Percentiles rank a stretch among this genome's conserved stretches.
phyloP scores from a whole-genome alignment of 2,113 vertebrate species.

The Nyctereutes procyonoides region DNA sequence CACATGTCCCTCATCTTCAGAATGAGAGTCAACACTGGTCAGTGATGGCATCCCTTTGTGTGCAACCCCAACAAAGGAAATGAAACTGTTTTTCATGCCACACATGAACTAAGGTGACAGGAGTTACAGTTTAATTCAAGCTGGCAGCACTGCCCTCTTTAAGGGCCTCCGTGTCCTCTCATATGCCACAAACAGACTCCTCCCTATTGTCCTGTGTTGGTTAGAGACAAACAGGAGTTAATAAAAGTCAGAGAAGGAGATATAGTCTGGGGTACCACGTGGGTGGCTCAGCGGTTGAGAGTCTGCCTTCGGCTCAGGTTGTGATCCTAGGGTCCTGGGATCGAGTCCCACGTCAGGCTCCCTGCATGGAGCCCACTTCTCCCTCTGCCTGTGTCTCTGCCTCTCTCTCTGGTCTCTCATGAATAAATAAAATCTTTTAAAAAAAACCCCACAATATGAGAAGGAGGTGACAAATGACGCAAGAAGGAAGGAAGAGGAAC shows the following conservation, averaged over 20 bases:
- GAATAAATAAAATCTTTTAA: too few relatives aligned
- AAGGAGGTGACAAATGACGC: background rate
- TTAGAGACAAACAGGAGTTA: constrained; percentile 39
- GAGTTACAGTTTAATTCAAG: constrained; percentile 37
- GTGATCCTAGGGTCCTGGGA: too few relatives aligned
- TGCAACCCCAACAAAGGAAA: background rate
- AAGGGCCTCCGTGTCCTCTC: background rate
- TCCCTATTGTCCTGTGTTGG: background rate
- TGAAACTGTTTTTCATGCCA: constrained; percentile 33
- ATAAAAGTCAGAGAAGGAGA: background rate
- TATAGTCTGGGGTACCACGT: too few relatives aligned
- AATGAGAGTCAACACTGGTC: background rate
- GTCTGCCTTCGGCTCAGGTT: too few relatives aligned
- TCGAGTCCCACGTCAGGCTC: too few relatives aligned
- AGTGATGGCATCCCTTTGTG: background rate
- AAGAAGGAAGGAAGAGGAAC: background rate
- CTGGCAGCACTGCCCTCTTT: background rate
- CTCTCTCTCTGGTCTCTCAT: too few relatives aligned
- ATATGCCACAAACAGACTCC: background rate
- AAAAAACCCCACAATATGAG: background rate
- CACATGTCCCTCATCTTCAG: background rate
- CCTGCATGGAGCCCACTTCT: too few relatives aligned
- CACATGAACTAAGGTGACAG: constrained; percentile 3
- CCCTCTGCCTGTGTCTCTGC: too few relatives aligned
- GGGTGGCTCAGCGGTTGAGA: too few relatives aligned